These are phyloP conservation scores for Cerastis leucographa DNA, from an alignment of 2,888 invertebrate genomes.

Conservation along the genomic window DNA sequence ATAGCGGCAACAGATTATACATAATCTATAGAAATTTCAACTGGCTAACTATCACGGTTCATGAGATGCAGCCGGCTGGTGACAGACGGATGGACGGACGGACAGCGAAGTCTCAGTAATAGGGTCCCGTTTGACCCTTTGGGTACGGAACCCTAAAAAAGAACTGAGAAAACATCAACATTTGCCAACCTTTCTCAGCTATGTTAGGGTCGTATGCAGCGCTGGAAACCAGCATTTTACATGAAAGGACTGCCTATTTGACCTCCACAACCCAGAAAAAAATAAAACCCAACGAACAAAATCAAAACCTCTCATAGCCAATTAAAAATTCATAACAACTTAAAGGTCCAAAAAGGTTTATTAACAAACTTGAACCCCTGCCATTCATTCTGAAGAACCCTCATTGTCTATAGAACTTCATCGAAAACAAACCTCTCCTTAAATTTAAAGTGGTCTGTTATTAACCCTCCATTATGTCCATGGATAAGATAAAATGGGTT, in stretches of 20 bases:
- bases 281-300: not conserved
- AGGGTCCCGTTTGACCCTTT: too few relatives aligned
- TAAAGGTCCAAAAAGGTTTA: constrained; percentile 16
- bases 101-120: too few relatives aligned
- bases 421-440: constrained; percentile 29
- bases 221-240: not conserved
- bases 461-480: constrained; percentile 34
- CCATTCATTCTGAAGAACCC: constrained; percentile 23
- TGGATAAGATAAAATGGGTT: constrained; percentile 12
- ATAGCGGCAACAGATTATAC: too few relatives aligned
- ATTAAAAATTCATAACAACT: constrained; percentile 17
- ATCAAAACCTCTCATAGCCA: not conserved
- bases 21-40: too few relatives aligned
- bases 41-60: too few relatives aligned
- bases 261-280: not conserved
- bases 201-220: not conserved
- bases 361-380: constrained; percentile 27
- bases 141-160: too few relatives aligned
- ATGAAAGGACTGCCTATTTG: not conserved
- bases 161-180: not conserved
- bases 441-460: constrained; percentile 31
- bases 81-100: too few relatives aligned
- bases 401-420: constrained; percentile 24
- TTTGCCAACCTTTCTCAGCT: not conserved
- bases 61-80: too few relatives aligned